These are phyloP conservation scores for Hippocampus guttulatus DNA, from an alignment of 2,113 vertebrate species.

Conservation along the genomic window DNA sequence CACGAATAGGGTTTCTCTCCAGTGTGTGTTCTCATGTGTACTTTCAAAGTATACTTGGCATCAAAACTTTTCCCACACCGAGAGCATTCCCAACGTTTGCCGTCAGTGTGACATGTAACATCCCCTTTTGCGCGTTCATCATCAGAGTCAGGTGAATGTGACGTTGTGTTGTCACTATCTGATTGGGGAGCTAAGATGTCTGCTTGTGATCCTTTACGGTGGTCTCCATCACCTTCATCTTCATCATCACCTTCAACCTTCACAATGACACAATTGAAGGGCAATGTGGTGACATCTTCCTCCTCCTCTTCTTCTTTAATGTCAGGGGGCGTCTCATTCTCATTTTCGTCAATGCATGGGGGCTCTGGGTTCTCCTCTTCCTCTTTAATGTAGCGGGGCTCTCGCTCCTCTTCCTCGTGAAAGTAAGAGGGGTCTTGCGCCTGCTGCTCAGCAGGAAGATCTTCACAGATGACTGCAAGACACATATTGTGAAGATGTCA, in stretches of 20 bases:
- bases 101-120: background rate
- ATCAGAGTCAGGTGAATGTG: background rate
- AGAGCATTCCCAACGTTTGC: background rate
- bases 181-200: background rate
- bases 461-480: background rate
- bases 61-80: background rate
- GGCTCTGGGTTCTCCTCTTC: background rate
- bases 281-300: background rate
- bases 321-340: background rate
- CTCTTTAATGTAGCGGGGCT: background rate
- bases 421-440: background rate
- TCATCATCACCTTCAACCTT: background rate
- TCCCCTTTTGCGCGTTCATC: background rate
- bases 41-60: background rate
- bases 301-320: conserved; percentile 2
- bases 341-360: background rate
- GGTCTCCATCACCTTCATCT: background rate
- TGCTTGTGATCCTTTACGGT: background rate
- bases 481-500: background rate
- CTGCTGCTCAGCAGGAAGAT: background rate
- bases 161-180: background rate
- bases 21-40: background rate
- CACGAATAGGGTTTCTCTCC: background rate
- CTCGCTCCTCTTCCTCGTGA: background rate
- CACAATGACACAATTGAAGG: background rate